Conservation (phyloP, 2,888 invertebrate genomes). For the Diarsia mendica region DNA sequence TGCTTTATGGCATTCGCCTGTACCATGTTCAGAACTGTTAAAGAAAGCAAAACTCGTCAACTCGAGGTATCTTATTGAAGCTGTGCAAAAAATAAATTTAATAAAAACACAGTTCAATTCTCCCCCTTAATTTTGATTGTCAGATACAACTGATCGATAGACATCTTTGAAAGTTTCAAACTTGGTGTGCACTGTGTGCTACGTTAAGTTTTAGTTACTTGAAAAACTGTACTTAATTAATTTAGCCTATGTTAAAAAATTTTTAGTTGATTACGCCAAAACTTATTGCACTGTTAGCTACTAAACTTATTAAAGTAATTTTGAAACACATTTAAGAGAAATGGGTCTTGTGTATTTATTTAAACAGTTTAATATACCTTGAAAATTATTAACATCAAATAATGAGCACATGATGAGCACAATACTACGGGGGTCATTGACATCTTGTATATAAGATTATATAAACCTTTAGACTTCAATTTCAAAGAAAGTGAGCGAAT, state of each 20-base stretch:
- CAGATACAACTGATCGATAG: constrained; percentile 41
- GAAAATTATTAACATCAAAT: too few species aligned
- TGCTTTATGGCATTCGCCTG: too few species aligned
- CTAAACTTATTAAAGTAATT: constrained; percentile 5
- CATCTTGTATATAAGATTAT: not conserved
- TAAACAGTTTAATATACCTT: constrained; percentile 3
- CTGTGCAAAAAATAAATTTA: constrained; percentile 10
- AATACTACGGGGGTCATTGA: not conserved
- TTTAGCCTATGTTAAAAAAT: constrained; percentile 9
- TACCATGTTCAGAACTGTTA: too few species aligned
- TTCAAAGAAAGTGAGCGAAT: constrained; percentile 6
- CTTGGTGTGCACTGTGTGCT: constrained; percentile 13
- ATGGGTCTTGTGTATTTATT: not conserved
- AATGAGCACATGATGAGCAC: too few species aligned
- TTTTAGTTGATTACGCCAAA: constrained; percentile 27
- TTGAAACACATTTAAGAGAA: not conserved
- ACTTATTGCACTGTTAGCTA: constrained; percentile 23
- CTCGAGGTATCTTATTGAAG: not conserved
- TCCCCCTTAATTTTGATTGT: constrained; percentile 24
- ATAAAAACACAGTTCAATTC: not conserved
- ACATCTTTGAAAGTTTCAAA: constrained; percentile 37
- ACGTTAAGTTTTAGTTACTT: constrained; percentile 9
- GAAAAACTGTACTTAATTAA: constrained; percentile 35
- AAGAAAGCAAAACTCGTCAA: not conserved
- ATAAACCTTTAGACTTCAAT: not conserved